Evolutionary conservation across 2,113 vertebrate genomes (phyloP).

Genomic region (Ciconia boyciana): DNA sequence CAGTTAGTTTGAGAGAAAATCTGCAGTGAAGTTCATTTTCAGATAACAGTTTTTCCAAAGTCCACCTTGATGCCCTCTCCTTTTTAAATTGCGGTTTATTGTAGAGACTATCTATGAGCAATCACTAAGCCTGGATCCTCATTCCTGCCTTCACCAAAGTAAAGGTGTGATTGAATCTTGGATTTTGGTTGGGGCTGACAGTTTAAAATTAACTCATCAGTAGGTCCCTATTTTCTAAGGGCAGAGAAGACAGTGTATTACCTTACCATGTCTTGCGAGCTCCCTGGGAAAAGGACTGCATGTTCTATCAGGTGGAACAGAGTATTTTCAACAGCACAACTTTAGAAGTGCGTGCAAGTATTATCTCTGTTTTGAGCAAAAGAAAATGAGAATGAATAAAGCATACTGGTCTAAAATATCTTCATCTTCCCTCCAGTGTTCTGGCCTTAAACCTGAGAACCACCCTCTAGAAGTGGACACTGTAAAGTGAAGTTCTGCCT

Average conservation of each 20-base stretch:
- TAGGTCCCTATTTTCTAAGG: background rate
- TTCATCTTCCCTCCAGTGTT: background rate
- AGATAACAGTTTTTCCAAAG: background rate
- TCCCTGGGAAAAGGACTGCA: background rate
- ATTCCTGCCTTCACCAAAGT: background rate
- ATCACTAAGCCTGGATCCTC: background rate
- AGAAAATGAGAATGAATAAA: background rate
- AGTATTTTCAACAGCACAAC: background rate
- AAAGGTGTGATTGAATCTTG: background rate
- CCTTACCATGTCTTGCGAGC: background rate
- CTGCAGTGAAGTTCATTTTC: background rate
- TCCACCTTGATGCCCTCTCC: background rate
- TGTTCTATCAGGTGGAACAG: background rate
- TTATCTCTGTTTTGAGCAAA: background rate
- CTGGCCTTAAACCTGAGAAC: background rate
- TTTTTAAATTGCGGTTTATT: background rate
- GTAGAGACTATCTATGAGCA: background rate
- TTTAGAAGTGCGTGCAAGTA: background rate
- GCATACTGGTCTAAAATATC: background rate
- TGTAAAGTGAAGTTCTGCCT: background rate
- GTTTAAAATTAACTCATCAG: slow-evolving; percentile 16
- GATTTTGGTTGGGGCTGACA: background rate
- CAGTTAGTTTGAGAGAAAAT: background rate
- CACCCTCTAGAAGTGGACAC: background rate
- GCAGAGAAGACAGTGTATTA: background rate